Base-by-base conservation (phyloP, 2,797 vertebrate genomes). In the Lacerta bilineata region DNA sequence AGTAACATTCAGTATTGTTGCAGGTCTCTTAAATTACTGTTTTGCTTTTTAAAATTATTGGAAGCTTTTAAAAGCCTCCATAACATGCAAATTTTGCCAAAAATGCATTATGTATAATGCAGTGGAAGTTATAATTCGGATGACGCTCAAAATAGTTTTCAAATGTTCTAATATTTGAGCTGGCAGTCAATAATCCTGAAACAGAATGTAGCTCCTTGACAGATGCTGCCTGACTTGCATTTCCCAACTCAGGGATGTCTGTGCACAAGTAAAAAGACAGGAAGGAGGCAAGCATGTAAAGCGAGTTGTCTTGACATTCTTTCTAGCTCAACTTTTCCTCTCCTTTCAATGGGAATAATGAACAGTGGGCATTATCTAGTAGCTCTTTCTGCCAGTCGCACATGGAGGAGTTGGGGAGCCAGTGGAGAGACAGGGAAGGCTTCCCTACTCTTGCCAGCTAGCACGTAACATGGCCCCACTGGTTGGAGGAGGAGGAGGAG, bases 21-120 rank as follows among this genome's bases (percentile, higher is more conserved):
- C 78, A 71, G 0, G 3, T 84, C 5, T 81, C 86, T 85, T 59
- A 69, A 2, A 5, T 0, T 0, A 79, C 84, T 81, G n/a, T 80
- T 18, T 0, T 43, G 29, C 8, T 0, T 0, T 20, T 43, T 72
- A 55, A 29, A 76, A 20, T 17, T 39, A 61, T 36, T 36, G 33
- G 36, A 74, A 74, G 71, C 71, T 36, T 36, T 17, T 17, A 72
- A 59, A 0, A 1, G 8, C 1, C 69, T 91, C 82, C 84, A 27
- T 36, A 4, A 29, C 0, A 23, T 3, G 0, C 10, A 46, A 0
- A 39, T 82, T 87, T 75, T 55, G 4, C 4, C 27, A n/a, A 41
- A 66, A n/a, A 1, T 41, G 25, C 8, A 27, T 17, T 20, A 0
- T 33, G 80, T 46, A 69, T 0, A 0, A 0, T 59, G 61, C 15